These are phyloP conservation scores for Empidonax traillii DNA, from an alignment of 2,113 vertebrate genomes.

Conservation along the genomic window DNA sequence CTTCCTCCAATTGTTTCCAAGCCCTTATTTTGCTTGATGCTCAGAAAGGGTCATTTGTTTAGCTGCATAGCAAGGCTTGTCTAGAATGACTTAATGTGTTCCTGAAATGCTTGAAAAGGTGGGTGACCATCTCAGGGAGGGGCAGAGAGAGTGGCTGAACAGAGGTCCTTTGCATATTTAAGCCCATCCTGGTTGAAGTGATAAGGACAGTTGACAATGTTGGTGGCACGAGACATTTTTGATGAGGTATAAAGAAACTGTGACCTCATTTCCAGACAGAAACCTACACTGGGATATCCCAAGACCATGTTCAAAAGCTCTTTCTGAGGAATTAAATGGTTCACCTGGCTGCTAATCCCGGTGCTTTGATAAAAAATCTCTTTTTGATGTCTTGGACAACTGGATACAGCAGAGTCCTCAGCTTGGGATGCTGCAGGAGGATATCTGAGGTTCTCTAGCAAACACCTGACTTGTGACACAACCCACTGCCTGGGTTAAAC, in stretches of 20 bases:
- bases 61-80: not conserved
- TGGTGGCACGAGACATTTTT: not conserved
- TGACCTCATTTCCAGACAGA: not conserved
- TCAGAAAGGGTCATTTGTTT: conserved; percentile 54
- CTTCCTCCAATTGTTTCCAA: conserved; percentile 67
- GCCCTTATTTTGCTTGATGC: conserved; percentile 36
- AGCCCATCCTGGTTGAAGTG: not conserved
- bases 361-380: not conserved
- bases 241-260: not conserved
- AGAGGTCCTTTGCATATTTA: not conserved
- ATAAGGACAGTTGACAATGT: not conserved
- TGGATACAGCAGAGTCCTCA: not conserved
- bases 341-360: not conserved
- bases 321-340: not conserved
- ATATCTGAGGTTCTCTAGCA: not conserved
- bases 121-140: not conserved
- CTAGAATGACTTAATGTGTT: conserved; percentile 39
- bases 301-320: not conserved
- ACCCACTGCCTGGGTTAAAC: not conserved
- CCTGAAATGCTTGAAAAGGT: conserved; percentile 50
- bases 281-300: not conserved
- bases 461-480: not conserved
- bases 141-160: not conserved
- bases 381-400: not conserved
- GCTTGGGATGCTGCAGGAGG: not conserved